Percentiles rank a stretch among this genome's conserved stretches.
Conservation (phyloP, 2,797 vertebrate genomes). For the Heliangelus exortis region DNA sequence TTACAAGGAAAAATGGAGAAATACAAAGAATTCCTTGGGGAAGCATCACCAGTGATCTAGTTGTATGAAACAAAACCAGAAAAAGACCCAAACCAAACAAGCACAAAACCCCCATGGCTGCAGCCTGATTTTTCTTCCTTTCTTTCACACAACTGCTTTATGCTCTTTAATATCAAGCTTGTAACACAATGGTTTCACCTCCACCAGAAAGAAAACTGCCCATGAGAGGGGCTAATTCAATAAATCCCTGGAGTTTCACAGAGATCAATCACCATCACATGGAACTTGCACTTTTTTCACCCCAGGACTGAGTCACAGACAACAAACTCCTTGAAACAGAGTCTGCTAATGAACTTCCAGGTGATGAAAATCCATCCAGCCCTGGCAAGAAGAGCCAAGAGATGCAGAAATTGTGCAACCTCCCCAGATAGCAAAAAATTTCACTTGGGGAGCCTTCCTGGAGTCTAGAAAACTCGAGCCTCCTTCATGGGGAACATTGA, state of each 20-base stretch:
- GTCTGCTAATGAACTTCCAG: not conserved
- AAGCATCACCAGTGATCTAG: not conserved
- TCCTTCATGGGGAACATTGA: accelerated
- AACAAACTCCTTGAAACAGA: not conserved
- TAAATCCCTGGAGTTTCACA: not conserved
- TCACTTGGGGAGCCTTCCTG: not conserved
- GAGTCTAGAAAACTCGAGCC: not conserved
- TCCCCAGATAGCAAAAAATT: not conserved
- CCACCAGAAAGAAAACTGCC: not conserved
- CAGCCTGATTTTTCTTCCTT: not conserved
- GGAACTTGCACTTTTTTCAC: not conserved
- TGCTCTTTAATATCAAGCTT: not conserved
- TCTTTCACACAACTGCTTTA: not conserved
- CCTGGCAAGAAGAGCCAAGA: not conserved
- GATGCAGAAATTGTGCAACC: not conserved
- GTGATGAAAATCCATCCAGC: not conserved
- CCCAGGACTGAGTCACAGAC: not conserved
- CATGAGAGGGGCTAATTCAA: not conserved
- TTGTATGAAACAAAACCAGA: not conserved
- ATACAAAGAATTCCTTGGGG: not conserved
- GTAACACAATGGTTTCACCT: not conserved
- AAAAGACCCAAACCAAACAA: not conserved
- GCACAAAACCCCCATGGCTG: not conserved
- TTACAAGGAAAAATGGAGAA: accelerated
- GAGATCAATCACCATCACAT: not conserved